Conservation (phyloP, 2,797 vertebrate species). For the Acanthornis magna region DNA sequence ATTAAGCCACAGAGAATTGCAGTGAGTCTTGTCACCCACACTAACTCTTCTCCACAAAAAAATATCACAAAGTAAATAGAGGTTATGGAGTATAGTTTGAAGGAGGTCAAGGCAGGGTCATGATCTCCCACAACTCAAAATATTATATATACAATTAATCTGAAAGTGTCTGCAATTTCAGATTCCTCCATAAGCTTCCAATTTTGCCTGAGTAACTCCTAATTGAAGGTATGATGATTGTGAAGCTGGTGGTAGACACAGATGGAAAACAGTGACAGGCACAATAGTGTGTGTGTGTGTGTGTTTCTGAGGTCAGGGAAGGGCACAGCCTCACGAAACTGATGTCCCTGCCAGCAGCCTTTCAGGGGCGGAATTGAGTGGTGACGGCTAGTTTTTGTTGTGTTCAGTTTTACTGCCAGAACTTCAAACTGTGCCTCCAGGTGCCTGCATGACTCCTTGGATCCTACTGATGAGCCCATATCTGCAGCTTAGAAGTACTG, state of each 20-base stretch:
- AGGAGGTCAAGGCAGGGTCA: not conserved
- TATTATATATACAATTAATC: not conserved
- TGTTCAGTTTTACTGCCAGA: not conserved
- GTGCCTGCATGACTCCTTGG: not conserved
- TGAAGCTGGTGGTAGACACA: not conserved
- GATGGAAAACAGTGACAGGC: not conserved
- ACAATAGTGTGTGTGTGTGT: not conserved
- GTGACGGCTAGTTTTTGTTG: not conserved
- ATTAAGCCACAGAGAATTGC: conserved; percentile 24
- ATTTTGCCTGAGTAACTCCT: not conserved
- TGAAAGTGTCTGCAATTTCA: conserved; percentile 10
- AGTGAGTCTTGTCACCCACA: conserved; percentile 19
- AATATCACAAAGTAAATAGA: not conserved
- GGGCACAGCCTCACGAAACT: not conserved
- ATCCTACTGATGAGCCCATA: rapidly evolving
- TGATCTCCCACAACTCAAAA: not conserved
- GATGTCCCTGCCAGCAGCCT: not conserved
- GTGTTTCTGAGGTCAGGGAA: not conserved
- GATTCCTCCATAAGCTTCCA: conserved; percentile 1
- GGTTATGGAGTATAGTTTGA: conserved; percentile 5
- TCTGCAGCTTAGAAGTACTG: not conserved
- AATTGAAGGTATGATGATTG: not conserved
- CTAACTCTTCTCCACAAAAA: conserved; percentile 20
- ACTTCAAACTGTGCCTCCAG: not conserved
- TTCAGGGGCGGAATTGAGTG: not conserved